Evolutionary conservation across 2,888 invertebrate species (phyloP), one percentile per base, ranked within the genome.

Genomic region (Phortica okadai): DNA sequence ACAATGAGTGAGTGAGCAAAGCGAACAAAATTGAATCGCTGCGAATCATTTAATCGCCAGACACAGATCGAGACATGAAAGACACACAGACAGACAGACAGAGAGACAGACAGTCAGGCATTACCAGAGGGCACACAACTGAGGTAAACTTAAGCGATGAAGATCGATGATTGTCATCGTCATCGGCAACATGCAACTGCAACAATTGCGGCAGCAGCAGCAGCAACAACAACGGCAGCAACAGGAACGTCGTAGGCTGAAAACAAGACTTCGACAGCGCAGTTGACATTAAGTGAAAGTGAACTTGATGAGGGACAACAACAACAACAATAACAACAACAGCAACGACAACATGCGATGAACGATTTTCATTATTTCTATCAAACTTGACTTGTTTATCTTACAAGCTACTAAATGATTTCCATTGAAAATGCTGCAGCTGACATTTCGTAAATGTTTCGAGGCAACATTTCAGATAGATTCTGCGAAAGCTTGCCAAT

Each of bases 111-210:
- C 59, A 62, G 45, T 45, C 73, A 73, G 3, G 58, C 58, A n/a
- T 8, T 16, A 8, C 16, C 59, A n/a, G 59, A 11, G 41, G 33
- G 45, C 74, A 64, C 64, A 33, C 50, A 72, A 50, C 74, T 67
- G 76, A 74, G 74, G 73, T 76, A 74, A 80, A 83, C 78, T 78
- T 74, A 78, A 78, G 80, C 84, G 86, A 90, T 89, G 88, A 89
- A 88, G 89, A 90, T 90, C 89, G 86, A 88, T 88, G 89, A 89
- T 89, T 89, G 88, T 87, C 89, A 86, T 83, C 84, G 79, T 80
- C 87, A 33, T 64, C 74, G 74, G 59, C 33, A 74, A 66, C 79
- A 74, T 77, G 74, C 74, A 73, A 58, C 41, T 56, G 69, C 69
- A 45, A 70, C 74, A 73, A 58, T 21, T 56, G 69, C 69, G 16